Conservation (phyloP, 30 jellyfish, hydroid and myxozoan species). For the Catostylus mosaicus region DNA sequence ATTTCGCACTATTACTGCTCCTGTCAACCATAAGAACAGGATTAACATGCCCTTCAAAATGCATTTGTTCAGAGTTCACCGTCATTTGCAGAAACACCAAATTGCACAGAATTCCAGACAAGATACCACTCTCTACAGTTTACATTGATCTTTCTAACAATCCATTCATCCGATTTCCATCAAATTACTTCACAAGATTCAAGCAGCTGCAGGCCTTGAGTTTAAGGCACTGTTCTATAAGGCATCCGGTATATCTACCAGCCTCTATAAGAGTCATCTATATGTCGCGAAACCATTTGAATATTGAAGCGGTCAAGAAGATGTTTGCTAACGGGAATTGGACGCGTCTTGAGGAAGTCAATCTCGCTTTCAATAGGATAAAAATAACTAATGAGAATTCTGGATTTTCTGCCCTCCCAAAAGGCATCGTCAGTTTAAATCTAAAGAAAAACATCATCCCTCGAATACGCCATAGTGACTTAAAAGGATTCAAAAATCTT, state of each 20-base stretch:
- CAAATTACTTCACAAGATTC: conserved; percentile 26
- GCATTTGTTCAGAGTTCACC: background rate
- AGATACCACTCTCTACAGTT: background rate
- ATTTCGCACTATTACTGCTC: background rate
- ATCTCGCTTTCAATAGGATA: conserved; percentile 10
- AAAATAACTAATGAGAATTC: background rate
- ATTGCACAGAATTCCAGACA: conserved; percentile 22
- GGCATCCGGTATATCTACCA: conserved; percentile 10
- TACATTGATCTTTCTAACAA: conserved; percentile 36
- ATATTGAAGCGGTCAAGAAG: background rate
- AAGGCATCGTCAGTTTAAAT: background rate
- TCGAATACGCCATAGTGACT: background rate
- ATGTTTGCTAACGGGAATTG: background rate
- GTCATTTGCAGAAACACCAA: conserved; percentile 18
- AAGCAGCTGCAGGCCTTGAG: conserved; percentile 5
- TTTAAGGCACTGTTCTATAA: conserved; percentile 16
- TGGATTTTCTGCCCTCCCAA: conserved; percentile 15
- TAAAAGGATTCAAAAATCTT: conserved; percentile 1
- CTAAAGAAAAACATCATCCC: conserved; percentile 7
- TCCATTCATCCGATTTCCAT: background rate
- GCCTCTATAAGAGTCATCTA: background rate
- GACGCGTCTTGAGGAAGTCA: background rate
- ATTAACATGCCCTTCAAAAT: background rate
- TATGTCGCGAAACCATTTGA: conserved; percentile 18
- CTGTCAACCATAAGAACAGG: background rate